phyloP scores from a whole-genome alignment of 2,797 vertebrate genomes.

The Microcaecilia unicolor region DNA sequence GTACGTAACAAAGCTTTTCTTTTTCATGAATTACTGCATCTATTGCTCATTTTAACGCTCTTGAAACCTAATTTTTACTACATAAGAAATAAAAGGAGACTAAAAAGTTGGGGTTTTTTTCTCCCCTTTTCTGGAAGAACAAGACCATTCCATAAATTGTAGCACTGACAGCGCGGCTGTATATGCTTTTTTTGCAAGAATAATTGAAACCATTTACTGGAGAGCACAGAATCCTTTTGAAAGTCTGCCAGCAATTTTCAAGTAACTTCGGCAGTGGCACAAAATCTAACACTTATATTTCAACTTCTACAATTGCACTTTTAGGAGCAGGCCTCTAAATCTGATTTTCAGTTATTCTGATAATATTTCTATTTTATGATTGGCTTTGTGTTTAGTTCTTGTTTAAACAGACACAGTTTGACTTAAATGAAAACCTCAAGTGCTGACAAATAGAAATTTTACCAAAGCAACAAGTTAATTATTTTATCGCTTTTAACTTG shows the following conservation, averaged over 20 bases:
- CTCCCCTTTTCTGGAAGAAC: conserved; percentile 30
- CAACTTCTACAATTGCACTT: conserved; percentile 59
- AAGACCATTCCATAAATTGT: conserved; percentile 42
- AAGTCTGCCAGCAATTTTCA: conserved; percentile 52
- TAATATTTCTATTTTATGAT: conserved; percentile 61
- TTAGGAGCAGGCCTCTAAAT: conserved; percentile 59
- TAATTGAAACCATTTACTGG: conserved; percentile 59
- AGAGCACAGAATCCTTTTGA: conserved; percentile 56
- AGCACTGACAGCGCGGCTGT: neutral
- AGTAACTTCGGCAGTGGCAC: conserved; percentile 54
- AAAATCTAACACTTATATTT: conserved; percentile 51
- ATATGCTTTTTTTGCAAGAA: conserved; percentile 30
- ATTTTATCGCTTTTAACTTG: conserved; percentile 52
- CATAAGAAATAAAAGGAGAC: conserved; percentile 33
- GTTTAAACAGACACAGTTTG: conserved; percentile 50
- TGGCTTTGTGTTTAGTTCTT: conserved; percentile 54
- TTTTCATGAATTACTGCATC: conserved; percentile 3
- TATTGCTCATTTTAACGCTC: conserved; percentile 26
- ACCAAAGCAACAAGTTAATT: conserved; percentile 59
- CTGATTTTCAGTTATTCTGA: conserved; percentile 57
- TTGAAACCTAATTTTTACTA: conserved; percentile 30
- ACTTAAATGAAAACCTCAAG: conserved; percentile 56
- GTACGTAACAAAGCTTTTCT: conserved; percentile 34
- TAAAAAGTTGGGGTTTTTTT: conserved; percentile 27
- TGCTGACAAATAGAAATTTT: conserved; percentile 56